Evolutionary conservation across 2,113 vertebrate species (phyloP), one percentile per base, ranked within the genome.

Genomic region (Cisticola juncidis): DNA sequence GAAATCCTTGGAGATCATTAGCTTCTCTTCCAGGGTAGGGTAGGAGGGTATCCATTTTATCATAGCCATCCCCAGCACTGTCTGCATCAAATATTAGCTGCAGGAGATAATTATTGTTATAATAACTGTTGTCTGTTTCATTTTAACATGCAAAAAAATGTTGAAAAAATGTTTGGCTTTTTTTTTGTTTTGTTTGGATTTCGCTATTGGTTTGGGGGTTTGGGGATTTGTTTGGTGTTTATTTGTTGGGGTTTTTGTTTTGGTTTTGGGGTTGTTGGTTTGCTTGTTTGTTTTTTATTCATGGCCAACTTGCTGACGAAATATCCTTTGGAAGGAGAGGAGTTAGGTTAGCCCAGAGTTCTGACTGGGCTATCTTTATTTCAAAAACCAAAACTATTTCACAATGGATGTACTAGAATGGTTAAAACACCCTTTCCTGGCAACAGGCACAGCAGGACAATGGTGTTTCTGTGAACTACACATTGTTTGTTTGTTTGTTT

Each of bases 401-500:
- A 35, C 88, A 66, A 83, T 25, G 68, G 42, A 54, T 4, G 1
- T 24, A 45, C 33, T 35, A 18, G 42, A 61, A 58, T 23, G 62
- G 65, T 93, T 91, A 70, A 92, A 92, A 92, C 60, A 68, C 44
- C 33, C 79, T 88, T 96, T 80, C 76, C 71, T 92, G 79, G 81
- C 33, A 88, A 54, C 51, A 44, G 50, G 19, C 35, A 1, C 33
- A 70, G 54, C 71, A 73, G 48, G 33, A 90, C 68, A 64, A 68
- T 53, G 44, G 58, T 73, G 66, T 23, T 90, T 94, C 72, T 80
- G 72, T 68, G 83, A 83, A 71, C 50, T 18, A 10, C 38, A 4
- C 7, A 0, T 10, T n/a, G n/a, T n/a, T n/a, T n/a, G n/a, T n/a
- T n/a, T n/a, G n/a, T n/a, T 38, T 38, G 9, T 0, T 0, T 66